A percentile compares a stretch with the other conserved stretches of the same genome.
These are phyloP conservation scores for Channa maculata DNA, from an alignment of 2,113 vertebrate genomes.

Conservation along the genomic window DNA sequence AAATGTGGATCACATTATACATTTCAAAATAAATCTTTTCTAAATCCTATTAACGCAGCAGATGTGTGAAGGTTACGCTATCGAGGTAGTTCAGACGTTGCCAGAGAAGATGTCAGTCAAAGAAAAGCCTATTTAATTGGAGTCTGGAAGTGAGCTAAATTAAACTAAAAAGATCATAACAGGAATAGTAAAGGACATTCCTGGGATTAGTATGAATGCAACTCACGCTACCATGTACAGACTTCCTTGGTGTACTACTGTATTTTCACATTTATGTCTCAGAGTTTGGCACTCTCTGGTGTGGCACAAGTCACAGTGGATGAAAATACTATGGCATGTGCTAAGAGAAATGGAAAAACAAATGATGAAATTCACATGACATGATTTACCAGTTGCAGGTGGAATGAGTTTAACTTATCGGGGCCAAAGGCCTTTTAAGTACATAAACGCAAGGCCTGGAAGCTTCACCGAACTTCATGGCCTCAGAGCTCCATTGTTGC, in stretches of 20 bases:
- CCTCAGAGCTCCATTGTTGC: conserved; percentile 47
- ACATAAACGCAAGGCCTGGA: conserved; percentile 63
- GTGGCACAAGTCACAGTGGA: conserved; percentile 14
- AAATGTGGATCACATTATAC: conserved; percentile 47
- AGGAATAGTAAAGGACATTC: background rate
- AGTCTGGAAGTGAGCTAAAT: background rate
- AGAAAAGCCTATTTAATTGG: conserved; percentile 8
- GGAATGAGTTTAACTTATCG: conserved; percentile 44
- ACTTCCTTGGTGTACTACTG: background rate
- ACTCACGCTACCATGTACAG: background rate
- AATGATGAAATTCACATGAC: conserved; percentile 39
- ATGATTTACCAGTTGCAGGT: conserved; percentile 36
- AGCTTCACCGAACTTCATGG: conserved; percentile 34
- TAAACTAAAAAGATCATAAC: conserved; percentile 5
- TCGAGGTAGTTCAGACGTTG: background rate
- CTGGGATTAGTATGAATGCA: background rate
- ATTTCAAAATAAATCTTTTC: conserved; percentile 51
- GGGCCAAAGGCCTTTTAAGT: conserved; percentile 31
- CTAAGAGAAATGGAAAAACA: conserved; percentile 55
- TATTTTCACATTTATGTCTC: background rate
- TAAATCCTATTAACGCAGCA: conserved; percentile 28
- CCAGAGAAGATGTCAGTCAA: conserved; percentile 9
- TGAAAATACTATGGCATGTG: conserved; percentile 21
- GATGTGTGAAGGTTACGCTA: conserved; percentile 36
- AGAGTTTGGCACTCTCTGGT: background rate